Percentiles rank a stretch among this genome's conserved stretches.
phyloP scores from a whole-genome alignment of 2,797 vertebrate genomes.

The Lutjanus campechanus region DNA sequence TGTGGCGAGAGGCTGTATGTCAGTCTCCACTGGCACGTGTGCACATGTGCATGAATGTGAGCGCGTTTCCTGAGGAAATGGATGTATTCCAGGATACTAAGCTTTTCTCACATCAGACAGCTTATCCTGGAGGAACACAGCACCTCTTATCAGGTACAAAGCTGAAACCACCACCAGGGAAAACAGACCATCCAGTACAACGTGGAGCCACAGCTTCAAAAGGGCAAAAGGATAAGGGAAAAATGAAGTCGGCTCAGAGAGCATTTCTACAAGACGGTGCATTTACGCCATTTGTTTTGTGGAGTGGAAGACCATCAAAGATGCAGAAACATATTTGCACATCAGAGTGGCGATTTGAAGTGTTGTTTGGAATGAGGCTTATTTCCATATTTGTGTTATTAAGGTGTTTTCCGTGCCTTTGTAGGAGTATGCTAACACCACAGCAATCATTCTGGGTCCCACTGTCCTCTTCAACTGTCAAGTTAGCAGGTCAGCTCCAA shows the following conservation, averaged over 20 bases:
- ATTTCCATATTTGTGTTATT: slow-evolving; percentile 15
- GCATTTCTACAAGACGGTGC: slow-evolving; percentile 29
- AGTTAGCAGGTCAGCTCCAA: slow-evolving; percentile 24
- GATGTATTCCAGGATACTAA: slow-evolving; percentile 58
- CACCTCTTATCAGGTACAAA: slow-evolving; percentile 75
- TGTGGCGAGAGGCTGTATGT: slow-evolving; percentile 26
- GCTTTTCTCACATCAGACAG: slow-evolving; percentile 74
- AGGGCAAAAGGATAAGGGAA: slow-evolving; percentile 64
- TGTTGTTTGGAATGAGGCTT: slow-evolving; percentile 11
- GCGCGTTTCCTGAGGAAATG: slow-evolving; percentile 56
- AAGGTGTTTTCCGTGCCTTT: background rate
- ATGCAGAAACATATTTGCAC: slow-evolving; percentile 31
- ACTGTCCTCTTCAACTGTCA: slow-evolving; percentile 22
- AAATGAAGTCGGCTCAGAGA: slow-evolving; percentile 43
- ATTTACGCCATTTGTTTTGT: slow-evolving; percentile 21
- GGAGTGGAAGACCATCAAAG: slow-evolving; percentile 24
- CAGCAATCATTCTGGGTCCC: slow-evolving; percentile 4
- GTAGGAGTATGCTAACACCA: slow-evolving; percentile 19
- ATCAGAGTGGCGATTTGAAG: slow-evolving; percentile 32
- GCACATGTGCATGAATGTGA: slow-evolving; percentile 40
- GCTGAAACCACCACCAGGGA: slow-evolving; percentile 68
- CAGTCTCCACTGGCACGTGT: slow-evolving; percentile 14
- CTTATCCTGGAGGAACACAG: slow-evolving; percentile 69
- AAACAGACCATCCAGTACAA: slow-evolving; percentile 63
- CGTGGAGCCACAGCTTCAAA: slow-evolving; percentile 60